phyloP scores from a whole-genome alignment of 2,113 vertebrate species.

The Herpailurus yagouaroundi region DNA sequence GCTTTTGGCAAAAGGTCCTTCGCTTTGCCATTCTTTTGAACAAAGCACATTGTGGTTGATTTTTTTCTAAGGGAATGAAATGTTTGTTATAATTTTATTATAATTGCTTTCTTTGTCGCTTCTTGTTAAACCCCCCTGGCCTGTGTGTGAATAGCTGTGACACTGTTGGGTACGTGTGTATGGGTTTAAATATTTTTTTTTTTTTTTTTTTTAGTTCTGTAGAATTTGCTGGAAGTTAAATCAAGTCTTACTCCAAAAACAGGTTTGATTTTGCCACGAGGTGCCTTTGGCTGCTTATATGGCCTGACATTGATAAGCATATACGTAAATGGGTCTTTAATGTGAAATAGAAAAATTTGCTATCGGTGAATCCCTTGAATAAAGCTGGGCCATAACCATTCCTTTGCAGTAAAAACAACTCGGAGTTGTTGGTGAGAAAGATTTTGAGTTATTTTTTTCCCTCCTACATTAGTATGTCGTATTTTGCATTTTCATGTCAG shows the following conservation, averaged over 20 bases:
- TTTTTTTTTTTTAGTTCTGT: constrained; percentile 59
- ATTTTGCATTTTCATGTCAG: background rate
- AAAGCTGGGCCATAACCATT: background rate
- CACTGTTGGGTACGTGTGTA: constrained; percentile 37
- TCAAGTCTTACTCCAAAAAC: constrained; percentile 49
- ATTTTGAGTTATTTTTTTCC: background rate
- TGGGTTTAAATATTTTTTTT: constrained; percentile 45
- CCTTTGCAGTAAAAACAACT: background rate
- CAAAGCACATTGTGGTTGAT: constrained; percentile 62
- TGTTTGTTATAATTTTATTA: constrained; percentile 40
- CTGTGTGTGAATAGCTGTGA: background rate
- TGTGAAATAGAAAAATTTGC: background rate
- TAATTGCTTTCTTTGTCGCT: constrained; percentile 30
- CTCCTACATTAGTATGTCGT: background rate
- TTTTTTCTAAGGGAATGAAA: constrained; percentile 52
- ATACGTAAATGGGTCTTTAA: constrained; percentile 55
- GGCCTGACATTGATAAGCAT: constrained; percentile 37
- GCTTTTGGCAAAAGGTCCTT: constrained; percentile 84
- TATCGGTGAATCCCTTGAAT: background rate
- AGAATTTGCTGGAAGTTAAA: constrained; percentile 66
- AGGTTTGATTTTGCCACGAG: constrained; percentile 46
- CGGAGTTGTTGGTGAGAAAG: accelerated
- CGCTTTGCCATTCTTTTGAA: constrained; percentile 59
- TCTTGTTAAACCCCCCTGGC: background rate
- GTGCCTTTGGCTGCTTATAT: constrained; percentile 45